phyloP scores from a whole-genome alignment of 2,888 invertebrate genomes.

The Macaria liturata region DNA sequence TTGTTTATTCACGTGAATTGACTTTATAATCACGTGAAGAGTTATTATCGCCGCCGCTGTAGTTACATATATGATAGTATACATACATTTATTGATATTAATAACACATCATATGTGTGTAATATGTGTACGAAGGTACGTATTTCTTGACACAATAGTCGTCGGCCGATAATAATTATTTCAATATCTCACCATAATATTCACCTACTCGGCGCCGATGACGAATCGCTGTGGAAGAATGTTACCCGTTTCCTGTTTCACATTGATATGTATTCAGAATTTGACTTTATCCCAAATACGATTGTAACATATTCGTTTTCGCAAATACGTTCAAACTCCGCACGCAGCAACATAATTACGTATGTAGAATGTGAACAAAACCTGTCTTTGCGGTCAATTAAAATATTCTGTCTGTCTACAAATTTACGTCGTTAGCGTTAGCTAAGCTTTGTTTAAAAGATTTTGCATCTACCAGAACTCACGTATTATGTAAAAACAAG shows the following conservation, averaged over 20 bases:
- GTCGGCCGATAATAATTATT: constrained; percentile 19
- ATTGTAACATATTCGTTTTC: constrained; percentile 20
- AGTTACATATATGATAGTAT: constrained; percentile 3
- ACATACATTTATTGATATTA: neutral
- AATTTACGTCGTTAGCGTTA: constrained; percentile 6
- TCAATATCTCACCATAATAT: constrained; percentile 7
- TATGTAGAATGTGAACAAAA: constrained; percentile 32
- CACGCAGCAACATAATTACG: constrained; percentile 30
- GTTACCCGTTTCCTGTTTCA: constrained; percentile 16
- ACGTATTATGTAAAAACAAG: neutral
- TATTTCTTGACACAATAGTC: constrained; percentile 15
- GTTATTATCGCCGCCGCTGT: constrained; percentile 14
- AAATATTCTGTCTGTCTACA: constrained; percentile 34
- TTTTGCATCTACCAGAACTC: neutral
- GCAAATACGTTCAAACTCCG: constrained; percentile 26
- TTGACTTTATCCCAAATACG: constrained; percentile 5
- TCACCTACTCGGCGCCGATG: constrained; percentile 4
- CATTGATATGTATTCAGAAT: constrained; percentile 4
- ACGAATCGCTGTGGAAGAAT: constrained; percentile 15
- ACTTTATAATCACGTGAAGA: constrained; percentile 18
- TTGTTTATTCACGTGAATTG: constrained; percentile 17
- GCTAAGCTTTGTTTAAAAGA: constrained; percentile 14
- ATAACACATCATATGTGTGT: constrained; percentile 3
- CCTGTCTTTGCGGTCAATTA: constrained; percentile 39
- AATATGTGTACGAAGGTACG: neutral